A percentile compares a stretch with the other conserved stretches of the same genome.
These are phyloP conservation scores for Rhinichthys klamathensis DNA, from an alignment of 2,113 vertebrate species.

Conservation along the genomic window DNA sequence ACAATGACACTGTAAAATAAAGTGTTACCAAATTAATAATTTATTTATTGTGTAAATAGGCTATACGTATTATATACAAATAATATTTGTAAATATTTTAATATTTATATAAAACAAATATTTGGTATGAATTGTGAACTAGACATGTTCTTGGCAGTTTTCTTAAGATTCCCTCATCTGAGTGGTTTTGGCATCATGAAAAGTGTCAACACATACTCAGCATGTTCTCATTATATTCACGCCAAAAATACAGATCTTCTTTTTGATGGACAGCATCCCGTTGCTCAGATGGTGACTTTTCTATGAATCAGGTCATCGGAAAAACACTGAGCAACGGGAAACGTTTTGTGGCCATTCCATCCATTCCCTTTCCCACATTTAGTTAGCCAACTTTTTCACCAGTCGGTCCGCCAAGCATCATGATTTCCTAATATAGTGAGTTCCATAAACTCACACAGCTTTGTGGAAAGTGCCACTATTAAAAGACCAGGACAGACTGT, in stretches of 20 bases:
- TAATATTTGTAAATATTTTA: background rate
- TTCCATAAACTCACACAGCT: background rate
- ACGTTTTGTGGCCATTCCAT: background rate
- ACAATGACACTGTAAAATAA: background rate
- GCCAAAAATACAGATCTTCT: background rate
- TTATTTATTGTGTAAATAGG: background rate
- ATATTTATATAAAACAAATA: background rate
- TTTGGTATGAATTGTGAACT: background rate
- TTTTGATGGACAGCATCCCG: background rate
- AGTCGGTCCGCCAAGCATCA: background rate
- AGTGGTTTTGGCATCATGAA: background rate
- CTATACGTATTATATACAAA: background rate
- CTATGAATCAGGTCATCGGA: background rate
- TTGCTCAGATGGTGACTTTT: slow-evolving; percentile 6
- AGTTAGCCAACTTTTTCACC: background rate
- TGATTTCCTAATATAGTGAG: background rate
- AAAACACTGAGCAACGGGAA: background rate
- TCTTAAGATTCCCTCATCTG: background rate
- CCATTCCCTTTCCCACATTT: background rate
- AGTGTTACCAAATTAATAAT: too few species aligned
- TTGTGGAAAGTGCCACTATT: background rate
- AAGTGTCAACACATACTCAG: background rate
- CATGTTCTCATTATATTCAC: background rate
- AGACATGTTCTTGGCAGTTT: background rate
- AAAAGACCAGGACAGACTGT: background rate